phyloP scores from a whole-genome alignment of 2,888 invertebrate species.

The Hydrotaea diabolus region DNA sequence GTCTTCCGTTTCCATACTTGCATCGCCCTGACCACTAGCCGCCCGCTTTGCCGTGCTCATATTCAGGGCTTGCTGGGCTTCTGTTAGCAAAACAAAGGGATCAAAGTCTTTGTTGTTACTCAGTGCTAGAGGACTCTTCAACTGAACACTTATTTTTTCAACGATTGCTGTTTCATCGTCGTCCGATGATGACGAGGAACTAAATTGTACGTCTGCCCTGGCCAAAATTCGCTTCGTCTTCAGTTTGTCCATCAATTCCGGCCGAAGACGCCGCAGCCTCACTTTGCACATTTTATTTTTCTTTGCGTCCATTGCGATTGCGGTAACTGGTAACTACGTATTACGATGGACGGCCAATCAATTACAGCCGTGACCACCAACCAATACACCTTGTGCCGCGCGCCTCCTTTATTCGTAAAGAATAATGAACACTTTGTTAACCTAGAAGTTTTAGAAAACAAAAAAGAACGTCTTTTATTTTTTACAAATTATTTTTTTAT shows the following conservation, averaged over 20 bases:
- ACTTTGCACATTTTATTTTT: constrained; percentile 63
- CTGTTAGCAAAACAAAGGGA: constrained; percentile 50
- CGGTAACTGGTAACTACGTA: constrained; percentile 18
- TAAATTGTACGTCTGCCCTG: constrained; percentile 44
- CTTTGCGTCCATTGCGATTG: constrained; percentile 54
- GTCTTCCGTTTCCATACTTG: constrained; percentile 38
- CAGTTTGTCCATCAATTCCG: constrained; percentile 56
- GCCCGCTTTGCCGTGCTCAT: constrained; percentile 67
- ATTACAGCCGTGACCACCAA: not conserved
- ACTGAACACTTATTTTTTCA: constrained; percentile 63
- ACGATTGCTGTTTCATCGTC: constrained; percentile 61
- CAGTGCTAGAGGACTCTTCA: constrained; percentile 63
- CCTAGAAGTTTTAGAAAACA: constrained; percentile 31
- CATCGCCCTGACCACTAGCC: constrained; percentile 26
- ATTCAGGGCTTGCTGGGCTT: constrained; percentile 58
- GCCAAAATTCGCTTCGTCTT: constrained; percentile 49
- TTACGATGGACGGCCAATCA: not conserved
- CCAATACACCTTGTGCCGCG: not conserved
- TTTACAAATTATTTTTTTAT: constrained; percentile 13
- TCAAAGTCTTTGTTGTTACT: constrained; percentile 67
- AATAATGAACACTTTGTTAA: constrained; percentile 27
- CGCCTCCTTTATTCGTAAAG: not conserved
- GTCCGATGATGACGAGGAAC: constrained; percentile 67
- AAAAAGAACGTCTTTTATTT: not conserved
- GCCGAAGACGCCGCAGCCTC: constrained; percentile 62